Evolutionary conservation across 2,888 invertebrate species (phyloP).

Genomic region (Stenichneumon culpator): DNA sequence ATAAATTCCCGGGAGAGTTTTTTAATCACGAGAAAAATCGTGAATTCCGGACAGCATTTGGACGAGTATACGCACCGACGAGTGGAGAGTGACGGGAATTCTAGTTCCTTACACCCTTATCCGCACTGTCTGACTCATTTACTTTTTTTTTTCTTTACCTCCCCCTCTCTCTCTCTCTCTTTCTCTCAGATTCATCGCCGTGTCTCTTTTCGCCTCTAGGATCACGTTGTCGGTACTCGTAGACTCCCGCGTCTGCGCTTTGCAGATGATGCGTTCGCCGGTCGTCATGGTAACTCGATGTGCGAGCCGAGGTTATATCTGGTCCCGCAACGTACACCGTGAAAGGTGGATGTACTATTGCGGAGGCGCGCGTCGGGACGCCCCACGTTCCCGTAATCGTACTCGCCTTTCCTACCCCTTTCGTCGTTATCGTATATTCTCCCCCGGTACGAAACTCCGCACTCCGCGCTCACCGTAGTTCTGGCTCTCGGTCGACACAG

Average conservation of each 20-base stretch:
- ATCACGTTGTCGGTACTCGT: slow-evolving; percentile 51
- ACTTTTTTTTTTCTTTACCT: background rate
- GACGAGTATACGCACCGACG: background rate
- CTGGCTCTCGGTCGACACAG: slow-evolving; percentile 67
- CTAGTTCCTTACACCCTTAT: background rate
- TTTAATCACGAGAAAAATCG: slow-evolving; percentile 5
- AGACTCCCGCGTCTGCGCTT: slow-evolving; percentile 26
- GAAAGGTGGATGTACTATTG: slow-evolving; percentile 75
- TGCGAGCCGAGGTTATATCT: slow-evolving; percentile 29
- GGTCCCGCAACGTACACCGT: slow-evolving; percentile 34
- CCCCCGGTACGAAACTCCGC: slow-evolving; percentile 37
- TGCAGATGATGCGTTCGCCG: slow-evolving; percentile 62
- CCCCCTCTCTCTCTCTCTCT: background rate
- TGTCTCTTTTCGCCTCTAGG: slow-evolving; percentile 40
- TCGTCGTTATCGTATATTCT: slow-evolving; percentile 60
- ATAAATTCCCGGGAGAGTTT: background rate
- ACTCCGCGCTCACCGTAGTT: slow-evolving; percentile 37
- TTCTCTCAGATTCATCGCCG: slow-evolving; percentile 24
- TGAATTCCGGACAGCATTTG: slow-evolving; percentile 8
- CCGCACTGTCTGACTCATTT: background rate
- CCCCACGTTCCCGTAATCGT: slow-evolving; percentile 61
- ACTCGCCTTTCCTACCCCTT: slow-evolving; percentile 37
- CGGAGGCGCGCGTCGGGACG: slow-evolving; percentile 65
- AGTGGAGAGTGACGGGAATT: background rate
- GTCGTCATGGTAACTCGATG: slow-evolving; percentile 68